Evolutionary conservation across 92 coral and sea anemone species (phyloP).

Genomic region (Palythoa grandiflora): DNA sequence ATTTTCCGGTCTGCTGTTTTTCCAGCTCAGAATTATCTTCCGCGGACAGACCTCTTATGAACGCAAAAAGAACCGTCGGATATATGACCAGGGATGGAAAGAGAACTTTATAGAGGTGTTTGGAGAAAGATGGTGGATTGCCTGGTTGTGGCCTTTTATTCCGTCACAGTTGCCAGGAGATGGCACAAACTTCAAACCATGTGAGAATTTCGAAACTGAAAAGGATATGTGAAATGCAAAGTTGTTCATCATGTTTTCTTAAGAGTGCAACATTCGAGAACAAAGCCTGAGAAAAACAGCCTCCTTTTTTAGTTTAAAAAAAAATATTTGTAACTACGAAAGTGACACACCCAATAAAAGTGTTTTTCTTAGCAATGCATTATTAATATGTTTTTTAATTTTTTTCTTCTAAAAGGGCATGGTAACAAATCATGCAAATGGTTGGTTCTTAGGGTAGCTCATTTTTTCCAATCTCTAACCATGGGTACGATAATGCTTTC

Average conservation of each 20-base stretch:
- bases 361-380: too few species aligned
- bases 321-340: not conserved
- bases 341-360: not conserved
- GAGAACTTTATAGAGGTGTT: constrained; percentile 83
- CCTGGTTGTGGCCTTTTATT: constrained; percentile 92
- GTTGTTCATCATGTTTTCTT: not conserved
- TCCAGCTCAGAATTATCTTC: constrained; percentile 77
- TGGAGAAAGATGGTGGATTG: constrained; percentile 87
- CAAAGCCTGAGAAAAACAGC: not conserved
- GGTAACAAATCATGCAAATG: too few species aligned
- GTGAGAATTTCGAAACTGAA: constrained; percentile 22
- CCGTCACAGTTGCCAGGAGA: constrained; percentile 86
- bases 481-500: too few species aligned
- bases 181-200: constrained; percentile 82
- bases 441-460: too few species aligned
- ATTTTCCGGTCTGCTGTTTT: constrained; percentile 82
- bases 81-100: constrained; percentile 81
- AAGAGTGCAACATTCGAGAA: not conserved
- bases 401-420: too few species aligned
- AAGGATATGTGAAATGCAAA: constrained; percentile 59
- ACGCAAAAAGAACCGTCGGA: constrained; percentile 79
- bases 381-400: too few species aligned
- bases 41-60: constrained; percentile 96
- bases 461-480: too few species aligned
- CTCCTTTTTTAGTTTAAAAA: too few species aligned